Conservation (phyloP, 92 coral and sea anemone genomes). For the Heteractis magnifica region DNA sequence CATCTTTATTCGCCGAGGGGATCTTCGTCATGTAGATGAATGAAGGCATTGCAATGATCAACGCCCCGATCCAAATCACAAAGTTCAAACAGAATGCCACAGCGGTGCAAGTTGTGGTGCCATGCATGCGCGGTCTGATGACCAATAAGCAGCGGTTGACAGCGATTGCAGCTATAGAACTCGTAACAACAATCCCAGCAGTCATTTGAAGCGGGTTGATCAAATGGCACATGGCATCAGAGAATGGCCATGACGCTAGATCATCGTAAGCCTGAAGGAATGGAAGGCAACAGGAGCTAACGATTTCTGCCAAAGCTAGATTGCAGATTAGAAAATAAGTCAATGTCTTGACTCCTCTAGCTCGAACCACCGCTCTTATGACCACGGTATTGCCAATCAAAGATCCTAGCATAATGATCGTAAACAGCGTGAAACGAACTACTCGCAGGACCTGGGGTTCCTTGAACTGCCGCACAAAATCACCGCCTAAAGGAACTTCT, state of each 20-base stretch:
- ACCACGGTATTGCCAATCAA: slow-evolving; percentile 27
- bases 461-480: slow-evolving; percentile 8
- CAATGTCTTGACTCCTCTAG: slow-evolving; percentile 13
- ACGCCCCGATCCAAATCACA: slow-evolving; percentile 14
- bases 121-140: neutral
- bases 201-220: slow-evolving; percentile 25
- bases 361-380: slow-evolving; percentile 27
- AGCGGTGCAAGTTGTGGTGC: neutral
- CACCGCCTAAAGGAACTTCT: neutral
- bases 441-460: slow-evolving; percentile 13
- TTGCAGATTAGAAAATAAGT: slow-evolving; percentile 34
- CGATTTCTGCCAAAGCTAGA: slow-evolving; percentile 36
- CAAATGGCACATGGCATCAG: slow-evolving; percentile 24
- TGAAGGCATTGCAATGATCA: slow-evolving; percentile 22
- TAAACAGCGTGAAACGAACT: slow-evolving; percentile 16
- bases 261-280: slow-evolving; percentile 27
- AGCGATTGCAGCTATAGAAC: slow-evolving; percentile 26
- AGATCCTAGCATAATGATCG: slow-evolving; percentile 26
- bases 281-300: slow-evolving; percentile 36
- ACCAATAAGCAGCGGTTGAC: slow-evolving; percentile 15
- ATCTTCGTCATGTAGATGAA: slow-evolving; percentile 21
- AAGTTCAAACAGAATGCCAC: neutral
- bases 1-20: slow-evolving; percentile 1
- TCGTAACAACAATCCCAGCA: slow-evolving; percentile 33
- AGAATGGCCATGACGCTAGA: slow-evolving; percentile 30